Evolutionary conservation across 2,113 vertebrate species (phyloP).

Genomic region (Oceanites oceanicus): DNA sequence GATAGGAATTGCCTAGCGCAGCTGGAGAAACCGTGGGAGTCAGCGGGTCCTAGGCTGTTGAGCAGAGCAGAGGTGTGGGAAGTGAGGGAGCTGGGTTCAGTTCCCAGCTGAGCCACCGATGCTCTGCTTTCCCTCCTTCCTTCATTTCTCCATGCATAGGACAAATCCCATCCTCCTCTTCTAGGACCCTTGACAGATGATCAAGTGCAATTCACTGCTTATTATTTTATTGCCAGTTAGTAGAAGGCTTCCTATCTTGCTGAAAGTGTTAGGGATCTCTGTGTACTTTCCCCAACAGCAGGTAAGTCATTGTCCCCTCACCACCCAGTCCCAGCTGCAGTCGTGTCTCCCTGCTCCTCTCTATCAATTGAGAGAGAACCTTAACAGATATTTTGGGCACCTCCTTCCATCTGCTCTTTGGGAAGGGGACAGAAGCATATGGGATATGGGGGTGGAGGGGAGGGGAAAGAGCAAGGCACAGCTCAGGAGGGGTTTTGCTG

Average conservation of each 20-base stretch:
- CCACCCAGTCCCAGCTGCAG: neutral
- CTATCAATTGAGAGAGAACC: neutral
- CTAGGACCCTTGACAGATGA: neutral
- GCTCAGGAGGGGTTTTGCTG: neutral
- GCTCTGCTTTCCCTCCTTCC: neutral
- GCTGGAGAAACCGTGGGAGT: neutral
- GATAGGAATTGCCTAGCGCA: neutral
- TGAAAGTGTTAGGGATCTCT: neutral
- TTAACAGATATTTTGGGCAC: neutral
- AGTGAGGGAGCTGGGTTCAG: neutral
- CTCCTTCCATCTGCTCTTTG: neutral
- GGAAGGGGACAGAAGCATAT: neutral
- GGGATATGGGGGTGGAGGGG: rapidly evolving
- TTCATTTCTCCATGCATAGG: neutral
- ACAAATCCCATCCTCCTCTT: neutral
- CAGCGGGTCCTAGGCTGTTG: neutral
- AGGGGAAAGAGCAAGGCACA: neutral
- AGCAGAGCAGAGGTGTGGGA: neutral
- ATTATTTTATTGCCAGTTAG: neutral
- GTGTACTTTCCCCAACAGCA: neutral
- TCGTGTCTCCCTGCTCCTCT: neutral
- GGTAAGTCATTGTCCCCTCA: neutral
- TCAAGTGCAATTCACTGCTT: neutral
- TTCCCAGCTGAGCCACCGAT: neutral
- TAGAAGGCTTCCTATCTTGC: neutral